Evolutionary conservation across 2,113 vertebrate species (phyloP).

Genomic region (Gallinago jamesoni): DNA sequence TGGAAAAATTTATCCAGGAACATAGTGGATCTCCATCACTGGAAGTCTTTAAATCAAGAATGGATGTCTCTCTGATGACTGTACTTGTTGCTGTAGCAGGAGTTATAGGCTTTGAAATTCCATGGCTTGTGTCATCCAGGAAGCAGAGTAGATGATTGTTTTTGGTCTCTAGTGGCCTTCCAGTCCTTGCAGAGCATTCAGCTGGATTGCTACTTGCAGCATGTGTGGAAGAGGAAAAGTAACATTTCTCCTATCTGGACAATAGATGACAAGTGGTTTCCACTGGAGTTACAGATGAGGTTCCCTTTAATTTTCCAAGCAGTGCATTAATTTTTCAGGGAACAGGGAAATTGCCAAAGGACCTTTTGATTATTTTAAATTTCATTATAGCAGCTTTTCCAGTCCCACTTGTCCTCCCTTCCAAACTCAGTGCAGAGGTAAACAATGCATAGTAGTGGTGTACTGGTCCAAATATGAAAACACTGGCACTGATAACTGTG

Average conservation of each 20-base stretch:
- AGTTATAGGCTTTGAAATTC: slow-evolving; percentile 44
- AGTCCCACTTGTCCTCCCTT: not conserved
- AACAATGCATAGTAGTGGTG: not conserved
- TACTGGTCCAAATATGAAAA: not conserved
- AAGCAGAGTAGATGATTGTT: not conserved
- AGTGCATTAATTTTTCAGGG: slow-evolving; percentile 29
- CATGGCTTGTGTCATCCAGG: slow-evolving; percentile 18
- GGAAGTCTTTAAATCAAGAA: slow-evolving; percentile 44
- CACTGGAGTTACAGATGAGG: slow-evolving; percentile 12
- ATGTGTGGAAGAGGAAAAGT: slow-evolving; percentile 4
- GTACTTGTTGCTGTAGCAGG: slow-evolving; percentile 1
- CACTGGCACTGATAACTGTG: not conserved
- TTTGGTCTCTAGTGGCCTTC: slow-evolving; percentile 16
- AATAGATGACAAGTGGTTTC: slow-evolving; percentile 58
- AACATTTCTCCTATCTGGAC: slow-evolving; percentile 33
- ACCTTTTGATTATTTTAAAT: not conserved
- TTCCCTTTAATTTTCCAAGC: slow-evolving; percentile 35
- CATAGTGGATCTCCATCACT: not conserved
- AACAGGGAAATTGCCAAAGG: not conserved
- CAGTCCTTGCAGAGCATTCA: not conserved
- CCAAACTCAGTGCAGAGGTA: not conserved
- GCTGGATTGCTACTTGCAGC: not conserved
- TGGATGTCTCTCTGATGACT: not conserved
- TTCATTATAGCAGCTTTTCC: slow-evolving; percentile 13
- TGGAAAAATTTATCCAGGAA: slow-evolving; percentile 6